These are phyloP conservation scores for Pseudochromis fuscus DNA, from an alignment of 2,797 vertebrate species.

Conservation along the genomic window DNA sequence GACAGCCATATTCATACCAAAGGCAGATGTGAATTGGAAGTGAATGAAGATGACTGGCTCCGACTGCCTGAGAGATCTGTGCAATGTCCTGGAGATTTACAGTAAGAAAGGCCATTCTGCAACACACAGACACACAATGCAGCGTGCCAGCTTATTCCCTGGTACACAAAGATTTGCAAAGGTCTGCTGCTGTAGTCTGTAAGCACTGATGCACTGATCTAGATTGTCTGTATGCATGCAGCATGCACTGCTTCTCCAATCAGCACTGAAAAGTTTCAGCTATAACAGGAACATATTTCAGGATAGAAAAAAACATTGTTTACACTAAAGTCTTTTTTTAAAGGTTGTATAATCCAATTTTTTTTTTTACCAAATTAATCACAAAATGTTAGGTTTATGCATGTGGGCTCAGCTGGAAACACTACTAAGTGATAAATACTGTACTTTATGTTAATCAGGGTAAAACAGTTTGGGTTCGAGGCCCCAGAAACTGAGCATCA, in stretches of 20 bases:
- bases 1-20: constrained; percentile 78
- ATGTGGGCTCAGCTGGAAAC: background rate
- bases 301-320: background rate
- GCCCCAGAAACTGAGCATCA: too few relatives aligned
- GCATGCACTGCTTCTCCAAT: constrained; percentile 36
- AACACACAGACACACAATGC: constrained; percentile 30
- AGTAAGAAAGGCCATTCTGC: constrained; percentile 34
- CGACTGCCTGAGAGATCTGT: constrained; percentile 46
- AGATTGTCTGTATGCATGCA: constrained; percentile 7
- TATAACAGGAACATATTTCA: constrained; percentile 28
- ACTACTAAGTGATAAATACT: background rate
- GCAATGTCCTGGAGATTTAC: constrained; percentile 54
- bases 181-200: constrained; percentile 35
- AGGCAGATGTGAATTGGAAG: constrained; percentile 63
- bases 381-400: too few relatives aligned
- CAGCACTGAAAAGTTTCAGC: constrained; percentile 15
- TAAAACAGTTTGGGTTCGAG: too few relatives aligned
- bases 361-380: too few relatives aligned
- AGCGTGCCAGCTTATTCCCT: constrained; percentile 29
- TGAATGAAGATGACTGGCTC: constrained; percentile 61
- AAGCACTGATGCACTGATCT: constrained; percentile 45
- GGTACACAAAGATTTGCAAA: constrained; percentile 49
- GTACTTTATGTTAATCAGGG: background rate
- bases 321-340: background rate
- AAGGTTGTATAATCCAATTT: background rate